Percentiles rank a stretch among this genome's conserved stretches.
These are phyloP conservation scores for Melanostoma scalare DNA, from an alignment of 2,888 invertebrate genomes.

Conservation along the genomic window DNA sequence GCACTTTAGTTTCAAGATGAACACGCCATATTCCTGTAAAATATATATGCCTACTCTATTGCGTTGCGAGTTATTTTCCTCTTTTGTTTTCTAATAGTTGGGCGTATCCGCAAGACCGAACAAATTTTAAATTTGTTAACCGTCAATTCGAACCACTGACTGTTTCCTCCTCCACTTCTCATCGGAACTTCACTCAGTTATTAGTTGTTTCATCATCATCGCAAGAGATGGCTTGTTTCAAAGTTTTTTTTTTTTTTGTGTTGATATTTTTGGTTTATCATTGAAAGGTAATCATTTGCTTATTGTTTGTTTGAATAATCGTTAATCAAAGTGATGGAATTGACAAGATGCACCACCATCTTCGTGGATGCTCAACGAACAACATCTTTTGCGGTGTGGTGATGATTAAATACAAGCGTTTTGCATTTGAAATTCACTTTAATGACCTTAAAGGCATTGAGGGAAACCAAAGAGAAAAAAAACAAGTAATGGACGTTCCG, in stretches of 20 bases:
- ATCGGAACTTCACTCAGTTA: conserved; percentile 37
- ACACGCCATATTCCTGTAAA: neutral
- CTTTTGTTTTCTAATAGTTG: conserved; percentile 8
- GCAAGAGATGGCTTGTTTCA: neutral
- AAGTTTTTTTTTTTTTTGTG: conserved; percentile 2
- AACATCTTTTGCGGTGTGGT: conserved; percentile 25
- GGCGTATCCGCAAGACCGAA: conserved; percentile 40
- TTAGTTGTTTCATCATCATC: conserved; percentile 48
- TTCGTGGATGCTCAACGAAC: neutral
- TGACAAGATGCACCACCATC: conserved; percentile 61
- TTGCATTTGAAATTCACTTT: conserved; percentile 49
- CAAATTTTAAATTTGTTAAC: conserved; percentile 53
- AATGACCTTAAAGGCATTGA: conserved; percentile 6
- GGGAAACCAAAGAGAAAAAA: neutral
- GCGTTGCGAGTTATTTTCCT: neutral
- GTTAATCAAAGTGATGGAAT: conserved; percentile 67
- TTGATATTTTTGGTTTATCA: conserved; percentile 19
- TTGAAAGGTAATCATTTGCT: conserved; percentile 41
- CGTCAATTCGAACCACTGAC: conserved; percentile 42
- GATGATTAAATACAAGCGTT: conserved; percentile 24
- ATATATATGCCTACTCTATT: neutral
- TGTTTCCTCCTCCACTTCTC: conserved; percentile 16
- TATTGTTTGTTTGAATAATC: conserved; percentile 54
- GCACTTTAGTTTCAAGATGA: neutral
- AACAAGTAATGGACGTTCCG: conserved; percentile 46